Conservation (phyloP, 2,888 invertebrate species). For the Tanytarsus gracilentus region DNA sequence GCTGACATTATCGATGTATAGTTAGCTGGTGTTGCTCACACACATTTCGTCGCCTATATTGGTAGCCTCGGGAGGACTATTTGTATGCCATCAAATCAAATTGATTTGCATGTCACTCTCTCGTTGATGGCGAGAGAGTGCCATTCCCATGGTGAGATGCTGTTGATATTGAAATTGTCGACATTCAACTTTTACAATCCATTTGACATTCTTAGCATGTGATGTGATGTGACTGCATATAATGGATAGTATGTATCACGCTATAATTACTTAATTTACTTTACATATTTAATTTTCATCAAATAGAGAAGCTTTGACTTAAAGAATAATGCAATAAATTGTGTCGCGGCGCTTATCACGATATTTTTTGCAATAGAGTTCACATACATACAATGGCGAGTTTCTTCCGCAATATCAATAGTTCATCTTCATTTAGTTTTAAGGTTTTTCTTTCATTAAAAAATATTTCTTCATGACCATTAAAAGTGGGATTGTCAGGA, state of each 20-base stretch:
- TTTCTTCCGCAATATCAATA: slow-evolving; percentile 7
- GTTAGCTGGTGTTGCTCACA: background rate
- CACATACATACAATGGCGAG: slow-evolving; percentile 22
- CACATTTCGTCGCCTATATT: background rate
- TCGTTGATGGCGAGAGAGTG: background rate
- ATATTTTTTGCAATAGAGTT: slow-evolving; percentile 10
- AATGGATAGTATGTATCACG: too few species aligned
- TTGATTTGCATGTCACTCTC: slow-evolving; percentile 27
- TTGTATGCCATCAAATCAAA: slow-evolving; percentile 28
- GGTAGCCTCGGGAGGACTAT: slow-evolving; percentile 3
- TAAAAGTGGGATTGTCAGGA: too few species aligned
- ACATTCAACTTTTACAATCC: slow-evolving; percentile 10
- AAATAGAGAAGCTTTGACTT: slow-evolving; percentile 70
- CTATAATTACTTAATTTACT: slow-evolving; percentile 22
- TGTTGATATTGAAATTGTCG: slow-evolving; percentile 12
- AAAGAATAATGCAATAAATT: slow-evolving; percentile 27
- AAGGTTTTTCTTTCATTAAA: background rate
- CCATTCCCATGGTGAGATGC: slow-evolving; percentile 9
- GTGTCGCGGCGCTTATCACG: slow-evolving; percentile 17
- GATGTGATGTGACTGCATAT: too few species aligned
- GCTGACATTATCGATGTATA: slow-evolving; percentile 1
- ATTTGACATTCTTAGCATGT: slow-evolving; percentile 1
- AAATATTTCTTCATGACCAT: too few species aligned
- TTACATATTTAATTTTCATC: slow-evolving; percentile 51
- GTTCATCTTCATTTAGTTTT: slow-evolving; percentile 23